Conservation (phyloP, 1,140 invertebrate genomes). For the Ptiloglossa arizonensis region DNA sequence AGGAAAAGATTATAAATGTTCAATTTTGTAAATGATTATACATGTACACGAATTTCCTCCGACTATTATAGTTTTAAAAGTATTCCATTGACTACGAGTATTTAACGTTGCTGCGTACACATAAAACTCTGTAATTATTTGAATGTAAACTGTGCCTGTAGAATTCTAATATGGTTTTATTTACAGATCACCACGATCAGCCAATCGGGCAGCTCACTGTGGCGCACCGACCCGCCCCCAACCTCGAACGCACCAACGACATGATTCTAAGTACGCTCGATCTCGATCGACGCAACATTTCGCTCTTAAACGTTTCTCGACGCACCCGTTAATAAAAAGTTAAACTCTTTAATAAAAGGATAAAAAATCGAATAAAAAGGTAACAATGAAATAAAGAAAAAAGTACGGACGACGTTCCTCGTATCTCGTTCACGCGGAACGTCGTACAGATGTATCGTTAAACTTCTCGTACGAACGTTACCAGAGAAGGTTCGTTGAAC, state of each 20-base stretch:
- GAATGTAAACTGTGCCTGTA: no score
- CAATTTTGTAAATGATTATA: no score
- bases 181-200: slow-evolving; percentile 78
- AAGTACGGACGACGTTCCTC: slow-evolving; percentile 27
- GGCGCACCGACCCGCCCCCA: slow-evolving; percentile 70
- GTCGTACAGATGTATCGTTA: slow-evolving; percentile 45
- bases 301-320: slow-evolving; percentile 54
- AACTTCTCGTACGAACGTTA: slow-evolving; percentile 47
- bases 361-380: slow-evolving; percentile 21
- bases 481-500: slow-evolving; percentile 39
- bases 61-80: no score
- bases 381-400: slow-evolving; percentile 1
- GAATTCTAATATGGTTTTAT: slow-evolving; percentile 11
- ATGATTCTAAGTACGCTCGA: slow-evolving; percentile 58
- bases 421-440: slow-evolving; percentile 16
- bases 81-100: no score
- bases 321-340: slow-evolving; percentile 29
- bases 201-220: slow-evolving; percentile 73
- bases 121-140: no score
- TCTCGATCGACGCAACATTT: slow-evolving; percentile 43
- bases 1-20: no score
- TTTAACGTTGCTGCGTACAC: no score
- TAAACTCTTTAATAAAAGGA: slow-evolving; percentile 16
- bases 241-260: slow-evolving; percentile 66
- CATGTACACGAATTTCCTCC: no score